Conservation (phyloP, 2,113 vertebrate genomes). For the Coracopsis vasa region DNA sequence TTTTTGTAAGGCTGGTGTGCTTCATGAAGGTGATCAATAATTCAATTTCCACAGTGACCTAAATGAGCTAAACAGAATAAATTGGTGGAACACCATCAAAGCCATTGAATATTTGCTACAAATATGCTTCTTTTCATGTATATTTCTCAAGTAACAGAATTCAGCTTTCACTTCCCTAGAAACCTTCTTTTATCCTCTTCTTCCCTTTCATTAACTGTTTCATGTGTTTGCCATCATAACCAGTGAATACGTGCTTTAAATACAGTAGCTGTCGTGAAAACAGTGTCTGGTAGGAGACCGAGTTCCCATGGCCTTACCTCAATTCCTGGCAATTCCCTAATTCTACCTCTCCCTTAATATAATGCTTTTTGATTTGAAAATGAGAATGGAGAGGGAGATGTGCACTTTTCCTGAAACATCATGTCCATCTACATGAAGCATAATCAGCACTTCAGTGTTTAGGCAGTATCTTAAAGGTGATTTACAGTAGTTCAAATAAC, state of each 20-base stretch:
- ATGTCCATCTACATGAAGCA: background rate
- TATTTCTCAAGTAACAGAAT: background rate
- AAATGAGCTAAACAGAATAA: background rate
- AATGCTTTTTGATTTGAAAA: background rate
- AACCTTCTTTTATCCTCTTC: background rate
- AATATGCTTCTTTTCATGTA: background rate
- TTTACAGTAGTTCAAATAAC: constrained; percentile 8
- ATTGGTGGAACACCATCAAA: background rate
- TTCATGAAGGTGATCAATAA: background rate
- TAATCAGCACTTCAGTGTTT: background rate
- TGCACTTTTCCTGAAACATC: background rate
- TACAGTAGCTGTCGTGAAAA: background rate
- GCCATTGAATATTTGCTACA: background rate
- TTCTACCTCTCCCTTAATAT: background rate
- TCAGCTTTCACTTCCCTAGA: background rate
- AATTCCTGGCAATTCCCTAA: background rate
- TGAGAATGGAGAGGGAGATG: background rate
- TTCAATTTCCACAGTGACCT: background rate
- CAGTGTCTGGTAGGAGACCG: background rate
- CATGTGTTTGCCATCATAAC: background rate
- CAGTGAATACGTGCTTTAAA: background rate
- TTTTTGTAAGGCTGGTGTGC: background rate
- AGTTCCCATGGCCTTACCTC: background rate
- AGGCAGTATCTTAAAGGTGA: constrained; percentile 15
- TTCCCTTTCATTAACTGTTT: background rate